These are phyloP conservation scores for Myanophis thanlyinensis DNA, from an alignment of 2,113 vertebrate genomes.

Conservation along the genomic window DNA sequence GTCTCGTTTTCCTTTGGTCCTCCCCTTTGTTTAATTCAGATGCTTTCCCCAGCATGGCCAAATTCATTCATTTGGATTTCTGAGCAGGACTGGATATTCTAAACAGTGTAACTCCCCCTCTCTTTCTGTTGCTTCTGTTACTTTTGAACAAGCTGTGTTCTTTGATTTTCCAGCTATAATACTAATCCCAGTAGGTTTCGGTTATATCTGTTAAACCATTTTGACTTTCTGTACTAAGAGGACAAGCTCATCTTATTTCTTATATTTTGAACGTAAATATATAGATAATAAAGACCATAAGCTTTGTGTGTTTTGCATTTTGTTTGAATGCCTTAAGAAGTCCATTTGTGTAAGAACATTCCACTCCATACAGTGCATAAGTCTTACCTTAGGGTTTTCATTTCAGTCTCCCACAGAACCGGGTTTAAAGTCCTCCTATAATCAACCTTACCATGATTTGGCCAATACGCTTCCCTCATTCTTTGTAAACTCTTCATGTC, in stretches of 20 bases:
- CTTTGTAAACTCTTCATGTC: not conserved
- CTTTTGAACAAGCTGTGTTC: not conserved
- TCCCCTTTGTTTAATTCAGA: not conserved
- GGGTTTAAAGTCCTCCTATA: not conserved
- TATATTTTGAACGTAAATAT: not conserved
- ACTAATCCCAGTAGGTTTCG: not conserved
- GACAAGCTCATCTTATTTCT: not conserved
- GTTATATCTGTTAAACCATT: not conserved
- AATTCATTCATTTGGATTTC: not conserved
- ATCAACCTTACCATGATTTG: not conserved
- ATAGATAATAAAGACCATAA: not conserved
- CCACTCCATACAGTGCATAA: not conserved
- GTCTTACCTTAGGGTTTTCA: not conserved
- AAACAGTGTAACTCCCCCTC: not conserved
- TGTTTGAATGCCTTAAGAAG: not conserved
- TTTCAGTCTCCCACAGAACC: not conserved
- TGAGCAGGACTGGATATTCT: not conserved
- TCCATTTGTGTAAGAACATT: not conserved
- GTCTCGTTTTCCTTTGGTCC: not conserved
- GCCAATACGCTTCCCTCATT: not conserved
- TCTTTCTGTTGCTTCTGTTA: not conserved
- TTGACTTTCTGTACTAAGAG: not conserved
- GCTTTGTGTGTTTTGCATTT: not conserved
- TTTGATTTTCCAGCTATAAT: not conserved
- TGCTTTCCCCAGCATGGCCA: not conserved